phyloP scores from a whole-genome alignment of 2,113 vertebrate genomes.

The Oncorhynchus clarkii region DNA sequence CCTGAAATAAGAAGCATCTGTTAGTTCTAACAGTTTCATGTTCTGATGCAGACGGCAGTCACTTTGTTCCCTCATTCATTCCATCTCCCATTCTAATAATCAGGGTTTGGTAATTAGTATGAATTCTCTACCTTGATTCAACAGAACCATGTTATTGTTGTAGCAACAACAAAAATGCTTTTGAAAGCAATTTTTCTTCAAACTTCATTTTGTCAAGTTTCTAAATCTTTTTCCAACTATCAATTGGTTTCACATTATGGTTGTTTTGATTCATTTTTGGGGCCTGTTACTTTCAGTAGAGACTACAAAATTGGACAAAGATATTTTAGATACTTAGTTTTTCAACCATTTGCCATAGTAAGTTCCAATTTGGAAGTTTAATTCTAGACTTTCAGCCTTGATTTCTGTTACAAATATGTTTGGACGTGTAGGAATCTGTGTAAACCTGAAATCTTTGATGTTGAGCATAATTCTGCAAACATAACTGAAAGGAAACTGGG shows the following conservation, averaged over 20 bases:
- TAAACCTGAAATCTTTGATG: constrained; percentile 13
- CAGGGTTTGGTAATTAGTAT: constrained; percentile 76
- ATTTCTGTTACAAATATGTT: constrained; percentile 25
- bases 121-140: constrained; percentile 68
- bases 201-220: constrained; percentile 30
- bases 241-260: constrained; percentile 42
- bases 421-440: constrained; percentile 12
- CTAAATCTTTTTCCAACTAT: constrained; percentile 36
- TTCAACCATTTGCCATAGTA: not conserved
- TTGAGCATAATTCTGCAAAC: constrained; percentile 18
- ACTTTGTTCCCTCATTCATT: constrained; percentile 75
- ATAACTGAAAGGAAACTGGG: constrained; percentile 12
- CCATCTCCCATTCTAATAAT: constrained; percentile 72
- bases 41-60: constrained; percentile 70
- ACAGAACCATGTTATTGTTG: constrained; percentile 62
- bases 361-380: not conserved
- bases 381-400: not conserved
- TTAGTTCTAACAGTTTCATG: constrained; percentile 79
- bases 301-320: not conserved
- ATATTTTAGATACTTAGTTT: not conserved
- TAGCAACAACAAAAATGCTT: constrained; percentile 56
- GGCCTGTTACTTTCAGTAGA: no score
- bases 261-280: not conserved
- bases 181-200: constrained; percentile 56
- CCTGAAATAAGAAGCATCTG: constrained; percentile 79